These are phyloP conservation scores for Griposia aprilina DNA, from an alignment of 2,888 invertebrate genomes.

Conservation along the genomic window DNA sequence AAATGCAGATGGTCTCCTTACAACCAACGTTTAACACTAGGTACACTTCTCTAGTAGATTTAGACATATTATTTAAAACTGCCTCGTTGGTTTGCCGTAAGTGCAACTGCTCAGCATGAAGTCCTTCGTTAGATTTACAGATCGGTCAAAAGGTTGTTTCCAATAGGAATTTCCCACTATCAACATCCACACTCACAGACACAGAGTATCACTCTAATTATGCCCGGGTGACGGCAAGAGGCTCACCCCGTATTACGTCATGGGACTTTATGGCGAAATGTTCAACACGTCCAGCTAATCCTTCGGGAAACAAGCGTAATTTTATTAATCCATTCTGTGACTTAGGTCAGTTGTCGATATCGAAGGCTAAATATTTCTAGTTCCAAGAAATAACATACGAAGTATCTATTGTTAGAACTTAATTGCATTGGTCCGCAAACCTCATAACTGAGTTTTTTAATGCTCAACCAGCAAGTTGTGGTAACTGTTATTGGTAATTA, in stretches of 20 bases:
- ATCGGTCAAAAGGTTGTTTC: neutral
- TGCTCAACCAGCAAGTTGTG: conserved; percentile 41
- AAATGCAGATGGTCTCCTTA: conserved; percentile 35
- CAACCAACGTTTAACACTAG: neutral
- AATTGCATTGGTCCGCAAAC: conserved; percentile 49
- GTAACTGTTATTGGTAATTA: conserved; percentile 59
- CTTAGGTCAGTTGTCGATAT: conserved; percentile 17
- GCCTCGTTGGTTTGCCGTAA: neutral
- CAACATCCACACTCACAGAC: neutral
- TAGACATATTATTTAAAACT: neutral
- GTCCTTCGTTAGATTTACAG: no score
- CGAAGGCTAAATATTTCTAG: conserved; percentile 26
- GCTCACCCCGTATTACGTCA: neutral
- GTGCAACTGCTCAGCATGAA: neutral
- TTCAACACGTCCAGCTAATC: neutral
- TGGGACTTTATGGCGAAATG: neutral
- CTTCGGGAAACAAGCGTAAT: neutral
- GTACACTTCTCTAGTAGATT: neutral
- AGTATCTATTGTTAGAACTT: conserved; percentile 46
- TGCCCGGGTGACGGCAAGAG: neutral
- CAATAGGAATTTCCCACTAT: neutral
- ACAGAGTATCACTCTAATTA: no score
- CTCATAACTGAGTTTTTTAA: conserved; percentile 45
- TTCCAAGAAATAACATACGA: conserved; percentile 37
- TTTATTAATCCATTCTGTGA: no score